phyloP scores from a whole-genome alignment of 2,113 vertebrate species.

The Lanius collurio region DNA sequence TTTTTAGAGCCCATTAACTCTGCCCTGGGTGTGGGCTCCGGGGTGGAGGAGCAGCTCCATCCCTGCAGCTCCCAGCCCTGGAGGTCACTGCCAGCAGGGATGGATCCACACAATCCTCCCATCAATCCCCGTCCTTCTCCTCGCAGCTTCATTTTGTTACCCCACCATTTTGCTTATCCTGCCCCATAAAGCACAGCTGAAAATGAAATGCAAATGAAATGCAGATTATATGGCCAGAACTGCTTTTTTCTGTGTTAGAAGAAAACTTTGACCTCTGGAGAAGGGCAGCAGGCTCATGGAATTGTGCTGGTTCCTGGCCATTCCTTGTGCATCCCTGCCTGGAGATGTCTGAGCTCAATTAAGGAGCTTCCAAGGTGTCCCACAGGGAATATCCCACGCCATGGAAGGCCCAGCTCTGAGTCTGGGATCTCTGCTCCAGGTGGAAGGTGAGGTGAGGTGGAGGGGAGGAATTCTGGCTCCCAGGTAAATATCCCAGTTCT shows the following conservation, averaged over 20 bases:
- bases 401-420: too few relatives aligned
- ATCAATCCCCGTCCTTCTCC: background rate
- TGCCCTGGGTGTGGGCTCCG: background rate
- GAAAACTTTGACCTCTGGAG: too few relatives aligned
- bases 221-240: too few relatives aligned
- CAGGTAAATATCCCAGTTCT: background rate
- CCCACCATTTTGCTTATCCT: too few relatives aligned
- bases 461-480: background rate
- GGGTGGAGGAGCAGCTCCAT: background rate
- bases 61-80: background rate
- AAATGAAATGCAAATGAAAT: too few relatives aligned
- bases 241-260: too few relatives aligned
- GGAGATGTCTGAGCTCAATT: background rate
- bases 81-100: background rate
- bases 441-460: background rate
- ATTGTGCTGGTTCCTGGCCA: background rate
- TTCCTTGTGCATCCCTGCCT: background rate
- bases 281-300: background rate
- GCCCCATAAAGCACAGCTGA: too few relatives aligned
- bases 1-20: background rate
- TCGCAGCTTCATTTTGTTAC: fast-evolving
- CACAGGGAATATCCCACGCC: background rate
- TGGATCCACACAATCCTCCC: fast-evolving
- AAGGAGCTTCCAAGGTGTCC: background rate
- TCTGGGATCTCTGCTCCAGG: background rate